A percentile compares a stretch with the other conserved stretches of the same genome.
These are phyloP conservation scores for Drosophila neutralis DNA, from an alignment of 2,888 invertebrate species.

Conservation along the genomic window DNA sequence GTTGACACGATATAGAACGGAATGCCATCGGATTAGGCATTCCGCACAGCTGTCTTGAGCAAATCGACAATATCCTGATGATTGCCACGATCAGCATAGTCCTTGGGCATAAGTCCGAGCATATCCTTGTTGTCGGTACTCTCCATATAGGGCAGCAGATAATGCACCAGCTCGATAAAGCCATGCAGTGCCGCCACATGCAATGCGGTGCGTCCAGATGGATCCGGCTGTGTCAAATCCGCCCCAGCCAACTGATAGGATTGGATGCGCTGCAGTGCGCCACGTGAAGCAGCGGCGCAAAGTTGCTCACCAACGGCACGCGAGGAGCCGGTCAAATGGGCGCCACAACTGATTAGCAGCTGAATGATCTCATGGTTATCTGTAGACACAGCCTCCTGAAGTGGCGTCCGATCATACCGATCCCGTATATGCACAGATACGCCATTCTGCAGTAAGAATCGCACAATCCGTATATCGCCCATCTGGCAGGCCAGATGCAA, in stretches of 20 bases:
- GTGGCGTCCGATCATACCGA: slow-evolving; percentile 89
- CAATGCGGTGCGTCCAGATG: slow-evolving; percentile 88
- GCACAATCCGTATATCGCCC: slow-evolving; percentile 89
- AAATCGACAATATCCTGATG: slow-evolving; percentile 36
- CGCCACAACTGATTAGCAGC: slow-evolving; percentile 90
- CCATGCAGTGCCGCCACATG: slow-evolving; percentile 89
- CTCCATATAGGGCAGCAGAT: slow-evolving; percentile 86
- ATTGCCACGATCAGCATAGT: slow-evolving; percentile 85
- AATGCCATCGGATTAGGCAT: slow-evolving; percentile 7
- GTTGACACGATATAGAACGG: background rate
- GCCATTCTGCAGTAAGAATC: slow-evolving; percentile 91
- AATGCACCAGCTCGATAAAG: slow-evolving; percentile 85
- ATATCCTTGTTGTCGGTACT: slow-evolving; percentile 85
- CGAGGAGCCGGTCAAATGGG: slow-evolving; percentile 88
- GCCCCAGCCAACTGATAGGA: slow-evolving; percentile 89
- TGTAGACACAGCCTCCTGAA: slow-evolving; percentile 89
- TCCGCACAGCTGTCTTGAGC: slow-evolving; percentile 1
- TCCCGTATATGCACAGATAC: slow-evolving; percentile 93
- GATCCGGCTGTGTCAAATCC: slow-evolving; percentile 87
- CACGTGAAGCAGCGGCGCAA: slow-evolving; percentile 88
- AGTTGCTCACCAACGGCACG: slow-evolving; percentile 88
- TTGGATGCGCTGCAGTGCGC: slow-evolving; percentile 86
- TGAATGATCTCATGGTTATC: slow-evolving; percentile 88
- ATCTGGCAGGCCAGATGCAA: slow-evolving; percentile 92
- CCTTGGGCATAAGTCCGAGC: slow-evolving; percentile 86